Evolutionary conservation across 1,140 invertebrate genomes (phyloP).

Genomic region (Drosophila suzukii): DNA sequence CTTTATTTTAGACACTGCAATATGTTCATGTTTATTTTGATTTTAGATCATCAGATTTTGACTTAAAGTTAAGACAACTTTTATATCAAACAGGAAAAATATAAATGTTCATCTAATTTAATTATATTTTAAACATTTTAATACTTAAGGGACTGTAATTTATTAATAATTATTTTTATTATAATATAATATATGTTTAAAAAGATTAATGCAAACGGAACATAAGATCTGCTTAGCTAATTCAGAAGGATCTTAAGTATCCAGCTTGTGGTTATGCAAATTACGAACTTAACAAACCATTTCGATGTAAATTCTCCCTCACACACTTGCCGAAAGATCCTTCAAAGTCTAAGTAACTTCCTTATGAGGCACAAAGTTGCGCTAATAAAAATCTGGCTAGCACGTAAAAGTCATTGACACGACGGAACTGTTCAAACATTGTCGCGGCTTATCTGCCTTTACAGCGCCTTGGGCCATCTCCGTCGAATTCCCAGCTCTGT

Average conservation of each 20-base stretch:
- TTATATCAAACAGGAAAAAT: no score
- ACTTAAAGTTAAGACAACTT: no score
- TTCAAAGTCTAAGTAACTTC: slow-evolving; percentile 38
- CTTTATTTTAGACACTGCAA: no score
- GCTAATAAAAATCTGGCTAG: slow-evolving; percentile 71
- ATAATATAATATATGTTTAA: no score
- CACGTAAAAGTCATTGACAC: slow-evolving; percentile 66
- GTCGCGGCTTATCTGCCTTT: slow-evolving; percentile 65
- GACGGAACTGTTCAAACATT: slow-evolving; percentile 67
- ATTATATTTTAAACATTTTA: no score
- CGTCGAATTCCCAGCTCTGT: background rate
- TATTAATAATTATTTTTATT: no score
- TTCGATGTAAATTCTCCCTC: background rate
- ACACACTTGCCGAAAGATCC: background rate
- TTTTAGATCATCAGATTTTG: no score
- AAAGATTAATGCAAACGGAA: no score
- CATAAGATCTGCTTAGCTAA: no score
- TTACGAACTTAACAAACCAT: background rate
- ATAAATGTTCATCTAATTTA: no score
- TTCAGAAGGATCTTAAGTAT: background rate
- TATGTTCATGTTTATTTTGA: no score
- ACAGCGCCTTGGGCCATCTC: slow-evolving; percentile 49
- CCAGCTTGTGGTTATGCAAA: background rate
- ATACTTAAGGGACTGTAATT: no score
- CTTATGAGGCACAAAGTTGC: slow-evolving; percentile 61